Percentiles rank a stretch among this genome's conserved stretches.
Conservation (phyloP, 2,888 invertebrate species). For the Balanococcus diminutus region DNA sequence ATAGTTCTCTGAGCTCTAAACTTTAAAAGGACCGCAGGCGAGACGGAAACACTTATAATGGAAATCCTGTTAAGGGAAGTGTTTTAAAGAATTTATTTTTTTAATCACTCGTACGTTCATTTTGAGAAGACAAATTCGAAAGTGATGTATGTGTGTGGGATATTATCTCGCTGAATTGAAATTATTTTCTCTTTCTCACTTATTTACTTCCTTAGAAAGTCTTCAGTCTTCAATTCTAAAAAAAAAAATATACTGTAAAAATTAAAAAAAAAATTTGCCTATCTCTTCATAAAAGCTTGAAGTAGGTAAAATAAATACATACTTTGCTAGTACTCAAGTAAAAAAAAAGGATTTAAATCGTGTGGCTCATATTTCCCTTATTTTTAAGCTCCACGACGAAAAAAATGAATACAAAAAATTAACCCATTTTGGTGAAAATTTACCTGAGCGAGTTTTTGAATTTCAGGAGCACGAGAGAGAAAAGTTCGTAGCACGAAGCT, state of each 20-base stretch:
- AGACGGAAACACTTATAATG: neutral
- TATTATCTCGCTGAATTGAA: neutral
- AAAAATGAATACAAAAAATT: neutral
- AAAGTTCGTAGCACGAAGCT: neutral
- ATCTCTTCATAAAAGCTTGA: no score
- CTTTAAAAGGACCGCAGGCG: no score
- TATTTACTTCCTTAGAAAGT: no score
- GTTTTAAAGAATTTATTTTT: constrained; percentile 25
- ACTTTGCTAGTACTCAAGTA: no score
- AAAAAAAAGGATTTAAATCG: neutral
- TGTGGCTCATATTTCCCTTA: neutral
- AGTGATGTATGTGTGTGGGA: neutral
- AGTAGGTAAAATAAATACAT: no score
- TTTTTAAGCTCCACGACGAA: no score
- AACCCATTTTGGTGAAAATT: no score
- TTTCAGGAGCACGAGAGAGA: neutral
- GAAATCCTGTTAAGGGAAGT: neutral
- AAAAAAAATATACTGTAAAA: no score
- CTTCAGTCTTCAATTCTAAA: no score
- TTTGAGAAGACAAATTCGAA: constrained; percentile 22
- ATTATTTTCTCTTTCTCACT: no score
- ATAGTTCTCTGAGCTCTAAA: neutral
- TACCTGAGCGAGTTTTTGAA: constrained; percentile 6
- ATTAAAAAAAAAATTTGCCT: no score
- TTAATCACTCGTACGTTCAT: neutral